Percentiles rank a stretch among this genome's conserved stretches.
These are phyloP conservation scores for Penelope pileata DNA, from an alignment of 2,113 vertebrate genomes.

Conservation along the genomic window DNA sequence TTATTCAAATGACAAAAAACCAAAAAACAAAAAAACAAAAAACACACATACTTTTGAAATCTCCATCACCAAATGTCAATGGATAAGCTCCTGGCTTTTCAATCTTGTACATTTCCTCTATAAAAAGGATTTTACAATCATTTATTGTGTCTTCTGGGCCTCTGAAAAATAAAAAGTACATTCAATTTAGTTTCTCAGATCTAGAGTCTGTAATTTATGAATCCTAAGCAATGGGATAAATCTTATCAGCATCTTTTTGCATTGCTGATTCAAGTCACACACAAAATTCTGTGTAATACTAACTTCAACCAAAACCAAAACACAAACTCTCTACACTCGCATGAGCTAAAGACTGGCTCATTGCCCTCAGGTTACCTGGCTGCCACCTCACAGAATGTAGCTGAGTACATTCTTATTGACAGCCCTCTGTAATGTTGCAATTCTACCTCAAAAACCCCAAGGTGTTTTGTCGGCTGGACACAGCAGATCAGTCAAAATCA, in stretches of 20 bases:
- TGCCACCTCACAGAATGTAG: neutral
- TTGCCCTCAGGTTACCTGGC: neutral
- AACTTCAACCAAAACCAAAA: neutral
- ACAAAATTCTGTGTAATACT: neutral
- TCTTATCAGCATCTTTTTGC: neutral
- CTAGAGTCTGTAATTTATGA: neutral
- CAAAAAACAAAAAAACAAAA: conserved; percentile 11
- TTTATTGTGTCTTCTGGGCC: conserved; percentile 89
- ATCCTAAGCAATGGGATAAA: neutral
- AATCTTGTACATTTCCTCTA: conserved; percentile 96
- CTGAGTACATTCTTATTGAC: neutral
- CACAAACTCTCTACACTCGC: fast-evolving
- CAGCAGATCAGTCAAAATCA: neutral
- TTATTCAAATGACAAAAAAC: conserved; percentile 28
- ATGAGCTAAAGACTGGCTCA: neutral
- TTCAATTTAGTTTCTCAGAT: neutral
- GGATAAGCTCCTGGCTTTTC: conserved; percentile 91
- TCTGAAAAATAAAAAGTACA: conserved; percentile 76
- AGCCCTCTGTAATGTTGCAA: neutral
- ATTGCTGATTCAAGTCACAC: neutral
- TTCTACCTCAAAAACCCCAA: neutral
- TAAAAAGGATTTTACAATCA: conserved; percentile 92
- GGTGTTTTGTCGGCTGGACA: neutral
- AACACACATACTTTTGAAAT: conserved; percentile 89
- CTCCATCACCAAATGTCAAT: conserved; percentile 90